Conservation (phyloP, 2,797 vertebrate genomes). For the Dendrocincla fuliginosa region DNA sequence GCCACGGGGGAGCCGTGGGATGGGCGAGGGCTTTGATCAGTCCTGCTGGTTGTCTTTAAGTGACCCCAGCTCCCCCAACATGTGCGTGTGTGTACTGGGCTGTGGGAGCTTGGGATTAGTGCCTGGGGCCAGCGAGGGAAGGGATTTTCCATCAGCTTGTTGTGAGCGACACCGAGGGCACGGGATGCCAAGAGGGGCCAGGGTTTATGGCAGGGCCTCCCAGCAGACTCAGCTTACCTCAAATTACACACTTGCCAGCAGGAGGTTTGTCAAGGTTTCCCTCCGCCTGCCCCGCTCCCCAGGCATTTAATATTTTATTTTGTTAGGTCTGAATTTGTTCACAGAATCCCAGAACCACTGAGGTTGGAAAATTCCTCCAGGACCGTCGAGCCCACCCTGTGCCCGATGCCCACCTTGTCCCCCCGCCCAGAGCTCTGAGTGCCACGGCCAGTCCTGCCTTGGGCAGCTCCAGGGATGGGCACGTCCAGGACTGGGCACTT, state of each 20-base stretch:
- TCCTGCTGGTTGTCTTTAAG: not conserved
- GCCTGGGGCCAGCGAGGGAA: not conserved
- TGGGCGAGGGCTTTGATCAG: not conserved
- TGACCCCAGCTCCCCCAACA: not conserved
- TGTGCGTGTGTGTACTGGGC: not conserved
- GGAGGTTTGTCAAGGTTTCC: not conserved
- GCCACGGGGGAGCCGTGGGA: not conserved
- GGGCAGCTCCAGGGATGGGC: not conserved
- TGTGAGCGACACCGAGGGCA: not conserved
- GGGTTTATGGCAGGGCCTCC: not conserved
- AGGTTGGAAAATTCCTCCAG: fast-evolving
- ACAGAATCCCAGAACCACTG: not conserved
- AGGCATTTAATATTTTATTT: not conserved
- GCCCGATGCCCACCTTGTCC: fast-evolving
- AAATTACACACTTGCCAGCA: not conserved
- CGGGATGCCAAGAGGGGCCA: not conserved
- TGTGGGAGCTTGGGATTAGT: fast-evolving
- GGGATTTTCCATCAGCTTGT: not conserved
- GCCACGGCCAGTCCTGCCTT: not conserved
- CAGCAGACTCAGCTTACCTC: not conserved
- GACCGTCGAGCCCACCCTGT: fast-evolving
- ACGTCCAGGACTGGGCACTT: not conserved
- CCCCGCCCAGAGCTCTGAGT: not conserved
- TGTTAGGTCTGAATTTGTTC: not conserved
- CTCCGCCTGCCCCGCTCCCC: not conserved